Percentiles rank a stretch among this genome's conserved stretches.
These are phyloP conservation scores for Eubasilissa regina DNA, from an alignment of 1,140 invertebrate species.

Conservation along the genomic window DNA sequence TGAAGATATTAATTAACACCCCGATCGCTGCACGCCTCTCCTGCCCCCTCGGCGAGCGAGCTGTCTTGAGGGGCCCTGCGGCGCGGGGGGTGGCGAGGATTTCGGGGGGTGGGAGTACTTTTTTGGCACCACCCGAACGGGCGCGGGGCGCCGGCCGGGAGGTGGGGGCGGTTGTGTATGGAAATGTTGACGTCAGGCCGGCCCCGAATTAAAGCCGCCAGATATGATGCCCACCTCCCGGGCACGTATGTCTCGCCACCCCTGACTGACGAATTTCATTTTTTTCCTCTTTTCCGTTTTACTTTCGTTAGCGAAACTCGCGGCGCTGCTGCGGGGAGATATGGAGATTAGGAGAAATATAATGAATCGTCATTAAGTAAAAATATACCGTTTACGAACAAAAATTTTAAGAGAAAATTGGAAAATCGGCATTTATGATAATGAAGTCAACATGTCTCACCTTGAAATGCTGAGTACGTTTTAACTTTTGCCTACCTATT, in stretches of 20 bases:
- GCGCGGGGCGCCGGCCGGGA: too few species aligned
- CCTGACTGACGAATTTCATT: slow-evolving; percentile 32
- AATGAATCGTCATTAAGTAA: slow-evolving; percentile 44
- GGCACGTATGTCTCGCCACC: slow-evolving; percentile 41
- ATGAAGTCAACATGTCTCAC: not conserved
- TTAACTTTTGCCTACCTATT: too few species aligned
- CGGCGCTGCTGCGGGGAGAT: slow-evolving; percentile 35
- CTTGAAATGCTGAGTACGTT: too few species aligned
- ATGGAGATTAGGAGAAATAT: slow-evolving; percentile 43
- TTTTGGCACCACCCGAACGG: slow-evolving; percentile 39
- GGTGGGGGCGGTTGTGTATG: slow-evolving; percentile 50
- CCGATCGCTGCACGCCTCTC: slow-evolving; percentile 8
- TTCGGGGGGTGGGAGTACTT: slow-evolving; percentile 20
- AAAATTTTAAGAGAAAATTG: slow-evolving; percentile 27
- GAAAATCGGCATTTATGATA: slow-evolving; percentile 7
- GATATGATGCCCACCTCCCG: slow-evolving; percentile 52
- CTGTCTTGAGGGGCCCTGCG: slow-evolving; percentile 38
- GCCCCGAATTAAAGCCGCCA: slow-evolving; percentile 58
- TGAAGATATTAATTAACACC: slow-evolving; percentile 20
- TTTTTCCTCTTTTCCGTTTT: slow-evolving; percentile 19
- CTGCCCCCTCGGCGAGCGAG: slow-evolving; percentile 14
- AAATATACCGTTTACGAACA: slow-evolving; percentile 10
- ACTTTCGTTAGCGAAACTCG: slow-evolving; percentile 22
- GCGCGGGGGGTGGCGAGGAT: slow-evolving; percentile 30
- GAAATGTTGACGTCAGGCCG: slow-evolving; percentile 60